Percentiles rank a stretch among this genome's conserved stretches.
These are phyloP conservation scores for Halocaridina rubra DNA, from an alignment of 2,888 invertebrate genomes.

Conservation along the genomic window DNA sequence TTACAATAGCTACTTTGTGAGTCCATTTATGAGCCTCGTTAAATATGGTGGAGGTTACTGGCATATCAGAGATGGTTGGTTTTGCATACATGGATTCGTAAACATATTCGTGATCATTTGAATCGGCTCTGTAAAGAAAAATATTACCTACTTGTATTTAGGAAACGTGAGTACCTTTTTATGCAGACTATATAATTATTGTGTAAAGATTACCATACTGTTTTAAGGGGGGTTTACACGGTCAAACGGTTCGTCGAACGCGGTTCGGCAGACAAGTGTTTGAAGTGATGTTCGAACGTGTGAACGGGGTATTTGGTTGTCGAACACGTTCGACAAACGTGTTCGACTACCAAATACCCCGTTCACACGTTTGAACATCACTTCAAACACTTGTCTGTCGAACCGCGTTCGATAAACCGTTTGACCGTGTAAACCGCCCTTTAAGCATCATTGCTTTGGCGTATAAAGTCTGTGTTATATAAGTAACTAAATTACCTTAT, in stretches of 20 bases:
- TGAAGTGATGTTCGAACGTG: too few relatives aligned
- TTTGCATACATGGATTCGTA: neutral
- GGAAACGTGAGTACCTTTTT: too few relatives aligned
- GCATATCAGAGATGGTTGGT: neutral
- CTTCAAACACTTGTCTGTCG: too few relatives aligned
- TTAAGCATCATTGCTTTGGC: neutral
- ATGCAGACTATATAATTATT: too few relatives aligned
- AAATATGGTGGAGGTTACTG: neutral
- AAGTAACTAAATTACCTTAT: neutral
- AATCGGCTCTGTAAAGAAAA: neutral
- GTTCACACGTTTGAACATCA: too few relatives aligned
- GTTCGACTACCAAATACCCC: too few relatives aligned
- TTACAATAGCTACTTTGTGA: constrained; percentile 19
- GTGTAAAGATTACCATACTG: neutral
- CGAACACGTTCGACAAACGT: too few relatives aligned
- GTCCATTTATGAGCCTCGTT: constrained; percentile 1
- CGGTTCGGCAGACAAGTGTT: too few relatives aligned
- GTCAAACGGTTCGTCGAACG: too few relatives aligned
- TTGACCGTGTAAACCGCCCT: too few relatives aligned
- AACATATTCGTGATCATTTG: neutral
- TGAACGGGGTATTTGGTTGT: too few relatives aligned
- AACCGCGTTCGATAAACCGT: too few relatives aligned
- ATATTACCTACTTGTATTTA: neutral
- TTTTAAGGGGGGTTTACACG: neutral
- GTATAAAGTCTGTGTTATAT: neutral